Evolutionary conservation across 2,113 vertebrate species (phyloP).

Genomic region (Octodon degus): DNA sequence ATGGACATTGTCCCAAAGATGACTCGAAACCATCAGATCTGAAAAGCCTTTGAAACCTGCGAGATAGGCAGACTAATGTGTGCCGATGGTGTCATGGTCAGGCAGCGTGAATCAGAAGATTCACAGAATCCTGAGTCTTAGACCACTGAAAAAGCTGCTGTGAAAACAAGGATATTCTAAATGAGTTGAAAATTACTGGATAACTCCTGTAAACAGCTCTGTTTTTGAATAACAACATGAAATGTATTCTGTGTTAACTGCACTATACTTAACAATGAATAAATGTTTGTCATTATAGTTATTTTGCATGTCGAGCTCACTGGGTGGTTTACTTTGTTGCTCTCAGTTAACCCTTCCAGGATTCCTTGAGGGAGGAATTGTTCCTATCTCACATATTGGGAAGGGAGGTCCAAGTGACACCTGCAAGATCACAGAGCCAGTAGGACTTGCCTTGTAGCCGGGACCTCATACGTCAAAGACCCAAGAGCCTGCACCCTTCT

Average conservation of each 20-base stretch:
- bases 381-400: neutral
- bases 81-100: neutral
- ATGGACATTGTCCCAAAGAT: neutral
- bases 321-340: neutral
- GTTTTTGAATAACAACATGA: conserved; percentile 18
- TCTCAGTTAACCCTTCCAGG: neutral
- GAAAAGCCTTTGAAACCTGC: neutral
- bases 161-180: neutral
- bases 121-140: neutral
- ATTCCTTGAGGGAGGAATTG: neutral
- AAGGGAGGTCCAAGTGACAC: neutral
- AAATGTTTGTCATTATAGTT: neutral
- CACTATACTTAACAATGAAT: neutral
- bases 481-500: neutral
- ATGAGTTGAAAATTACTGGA: conserved; percentile 5
- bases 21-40: neutral
- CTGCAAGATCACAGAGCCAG: neutral
- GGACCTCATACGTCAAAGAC: neutral
- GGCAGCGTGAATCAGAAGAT: neutral
- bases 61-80: neutral
- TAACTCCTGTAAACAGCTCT: neutral
- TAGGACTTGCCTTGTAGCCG: neutral
- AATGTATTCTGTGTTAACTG: neutral
- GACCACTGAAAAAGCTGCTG: neutral
- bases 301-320: neutral